phyloP scores from a whole-genome alignment of 1,140 invertebrate genomes.

The Drosophila mojavensis region DNA sequence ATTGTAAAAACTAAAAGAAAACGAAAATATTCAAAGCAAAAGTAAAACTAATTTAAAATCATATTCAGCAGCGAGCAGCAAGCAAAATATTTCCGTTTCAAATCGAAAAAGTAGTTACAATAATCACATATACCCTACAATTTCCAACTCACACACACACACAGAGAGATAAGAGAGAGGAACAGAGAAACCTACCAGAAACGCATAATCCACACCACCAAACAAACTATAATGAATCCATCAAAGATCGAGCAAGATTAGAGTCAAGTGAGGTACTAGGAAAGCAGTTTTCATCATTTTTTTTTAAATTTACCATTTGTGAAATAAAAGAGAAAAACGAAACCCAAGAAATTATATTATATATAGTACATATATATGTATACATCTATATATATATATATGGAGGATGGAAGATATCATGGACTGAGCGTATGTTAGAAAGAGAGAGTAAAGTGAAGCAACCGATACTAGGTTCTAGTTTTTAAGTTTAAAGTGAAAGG shows the following conservation, averaged over 20 bases:
- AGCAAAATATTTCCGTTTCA: constrained; percentile 60
- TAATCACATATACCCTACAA: constrained; percentile 46
- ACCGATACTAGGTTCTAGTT: constrained; percentile 75
- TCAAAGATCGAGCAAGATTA: constrained; percentile 38
- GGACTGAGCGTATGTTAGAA: constrained; percentile 74
- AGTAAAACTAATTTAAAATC: constrained; percentile 67
- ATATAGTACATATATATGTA: constrained; percentile 40
- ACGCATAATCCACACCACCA: constrained; percentile 78
- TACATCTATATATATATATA: constrained; percentile 16
- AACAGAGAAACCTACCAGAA: constrained; percentile 59
- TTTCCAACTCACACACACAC: background rate
- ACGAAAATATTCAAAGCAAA: constrained; percentile 66
- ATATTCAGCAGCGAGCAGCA: constrained; percentile 51
- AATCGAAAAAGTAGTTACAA: constrained; percentile 61
- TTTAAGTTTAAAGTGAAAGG: constrained; percentile 59
- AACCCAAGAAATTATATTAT: constrained; percentile 39
- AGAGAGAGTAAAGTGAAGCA: constrained; percentile 52
- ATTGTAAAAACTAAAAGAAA: constrained; percentile 25
- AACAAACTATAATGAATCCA: constrained; percentile 40
- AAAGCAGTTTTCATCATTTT: constrained; percentile 71
- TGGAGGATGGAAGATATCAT: constrained; percentile 66
- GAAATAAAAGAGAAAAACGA: background rate
- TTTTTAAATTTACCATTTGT: constrained; percentile 61
- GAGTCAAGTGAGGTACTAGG: constrained; percentile 40
- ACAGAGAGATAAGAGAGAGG: too few species aligned